phyloP scores from a whole-genome alignment of 2,888 invertebrate species.

The Oeneis ivallda region DNA sequence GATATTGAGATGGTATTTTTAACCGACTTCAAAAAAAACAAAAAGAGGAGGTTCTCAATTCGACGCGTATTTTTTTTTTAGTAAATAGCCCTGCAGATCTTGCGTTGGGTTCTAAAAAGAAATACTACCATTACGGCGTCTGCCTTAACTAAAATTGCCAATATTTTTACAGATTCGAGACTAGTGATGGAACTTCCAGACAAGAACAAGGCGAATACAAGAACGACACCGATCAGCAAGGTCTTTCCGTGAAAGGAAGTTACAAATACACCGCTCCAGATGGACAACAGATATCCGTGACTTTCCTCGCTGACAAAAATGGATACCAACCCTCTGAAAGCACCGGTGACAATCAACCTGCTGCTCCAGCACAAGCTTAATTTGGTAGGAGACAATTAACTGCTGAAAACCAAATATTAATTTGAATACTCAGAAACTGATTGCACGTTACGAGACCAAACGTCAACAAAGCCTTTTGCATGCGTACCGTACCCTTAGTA shows the following conservation, averaged over 20 bases:
- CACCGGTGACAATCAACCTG: constrained; percentile 46
- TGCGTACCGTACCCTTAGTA: neutral
- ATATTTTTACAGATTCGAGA: constrained; percentile 77
- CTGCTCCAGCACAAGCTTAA: constrained; percentile 36
- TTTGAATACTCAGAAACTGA: constrained; percentile 4
- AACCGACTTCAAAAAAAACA: too few relatives aligned
- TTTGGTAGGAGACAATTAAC: neutral
- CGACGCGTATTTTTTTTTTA: too few relatives aligned
- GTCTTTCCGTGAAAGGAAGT: constrained; percentile 83
- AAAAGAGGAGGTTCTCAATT: too few relatives aligned
- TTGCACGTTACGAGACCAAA: neutral
- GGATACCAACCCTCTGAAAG: constrained; percentile 80
- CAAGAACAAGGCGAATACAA: constrained; percentile 85
- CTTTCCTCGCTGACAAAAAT: constrained; percentile 83
- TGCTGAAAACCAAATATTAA: constrained; percentile 42
- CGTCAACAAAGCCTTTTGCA: neutral
- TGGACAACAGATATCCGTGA: constrained; percentile 83
- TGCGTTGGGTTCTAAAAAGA: neutral
- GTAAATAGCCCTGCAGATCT: too few relatives aligned
- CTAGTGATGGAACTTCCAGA: constrained; percentile 84
- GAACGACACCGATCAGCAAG: constrained; percentile 84
- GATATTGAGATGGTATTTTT: too few relatives aligned
- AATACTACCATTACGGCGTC: neutral
- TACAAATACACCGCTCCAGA: constrained; percentile 84
- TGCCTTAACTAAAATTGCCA: neutral